Conservation (phyloP, 2,888 invertebrate genomes). For the Antheraea yamamai region DNA sequence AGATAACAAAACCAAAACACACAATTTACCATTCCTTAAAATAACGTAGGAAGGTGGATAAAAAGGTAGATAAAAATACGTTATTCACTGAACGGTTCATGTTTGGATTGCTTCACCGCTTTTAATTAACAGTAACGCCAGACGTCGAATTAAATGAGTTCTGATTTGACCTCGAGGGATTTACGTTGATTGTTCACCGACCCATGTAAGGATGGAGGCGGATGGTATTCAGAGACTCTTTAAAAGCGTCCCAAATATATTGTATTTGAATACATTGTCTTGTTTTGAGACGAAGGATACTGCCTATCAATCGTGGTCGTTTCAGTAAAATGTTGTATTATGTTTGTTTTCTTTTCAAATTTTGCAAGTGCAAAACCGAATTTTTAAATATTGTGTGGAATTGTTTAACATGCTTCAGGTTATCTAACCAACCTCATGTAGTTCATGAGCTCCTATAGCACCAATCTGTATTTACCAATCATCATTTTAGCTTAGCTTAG, state of each 20-base stretch:
- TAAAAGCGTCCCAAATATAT: background rate
- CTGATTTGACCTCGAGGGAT: conserved; percentile 2
- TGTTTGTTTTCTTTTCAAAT: background rate
- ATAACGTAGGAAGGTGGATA: background rate
- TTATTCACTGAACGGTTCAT: background rate
- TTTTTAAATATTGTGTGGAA: too few species aligned
- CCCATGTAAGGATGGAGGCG: background rate
- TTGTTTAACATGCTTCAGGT: too few species aligned
- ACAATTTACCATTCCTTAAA: background rate
- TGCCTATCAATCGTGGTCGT: background rate
- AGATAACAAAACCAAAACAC: background rate
- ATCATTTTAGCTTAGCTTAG: too few species aligned
- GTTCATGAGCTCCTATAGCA: too few species aligned
- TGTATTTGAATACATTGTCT: background rate
- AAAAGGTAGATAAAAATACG: background rate
- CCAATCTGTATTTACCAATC: too few species aligned
- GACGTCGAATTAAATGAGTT: conserved; percentile 1
- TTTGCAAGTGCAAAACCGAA: background rate
- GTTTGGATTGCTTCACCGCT: background rate
- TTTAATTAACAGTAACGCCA: conserved; percentile 7
- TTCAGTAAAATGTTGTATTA: background rate
- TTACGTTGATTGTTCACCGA: conserved; percentile 8
- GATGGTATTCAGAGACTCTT: background rate
- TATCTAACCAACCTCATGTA: too few species aligned
- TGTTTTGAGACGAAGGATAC: too few species aligned